phyloP scores from a whole-genome alignment of 2,797 vertebrate genomes.

The Manis crassicaudata region DNA sequence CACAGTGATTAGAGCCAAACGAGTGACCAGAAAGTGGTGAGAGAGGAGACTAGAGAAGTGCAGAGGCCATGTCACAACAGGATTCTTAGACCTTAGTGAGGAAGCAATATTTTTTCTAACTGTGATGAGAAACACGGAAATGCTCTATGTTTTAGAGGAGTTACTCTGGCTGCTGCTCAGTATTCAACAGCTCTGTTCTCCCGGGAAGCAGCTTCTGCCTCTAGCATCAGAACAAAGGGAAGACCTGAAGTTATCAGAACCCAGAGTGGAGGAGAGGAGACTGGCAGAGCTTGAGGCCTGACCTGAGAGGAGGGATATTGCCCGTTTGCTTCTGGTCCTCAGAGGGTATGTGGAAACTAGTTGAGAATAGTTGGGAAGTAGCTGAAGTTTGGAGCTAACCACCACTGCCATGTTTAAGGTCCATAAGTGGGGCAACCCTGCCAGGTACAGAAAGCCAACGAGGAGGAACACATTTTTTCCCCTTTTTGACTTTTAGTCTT shows the following conservation, averaged over 20 bases:
- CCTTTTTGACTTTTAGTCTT: neutral
- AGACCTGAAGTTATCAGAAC: neutral
- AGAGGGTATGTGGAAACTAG: neutral
- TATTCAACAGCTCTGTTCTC: neutral
- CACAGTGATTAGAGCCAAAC: neutral
- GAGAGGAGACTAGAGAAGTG: neutral
- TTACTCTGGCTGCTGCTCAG: neutral
- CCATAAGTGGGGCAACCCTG: neutral
- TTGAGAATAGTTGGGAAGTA: neutral
- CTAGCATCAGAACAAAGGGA: neutral
- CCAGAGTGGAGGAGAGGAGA: neutral
- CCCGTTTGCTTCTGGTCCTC: neutral
- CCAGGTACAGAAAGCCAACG: neutral
- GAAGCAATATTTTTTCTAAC: neutral
- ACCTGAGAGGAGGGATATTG: neutral
- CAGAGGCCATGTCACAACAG: neutral
- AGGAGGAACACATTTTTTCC: neutral
- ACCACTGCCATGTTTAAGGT: neutral
- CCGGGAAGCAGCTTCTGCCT: neutral
- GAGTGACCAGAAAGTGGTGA: neutral
- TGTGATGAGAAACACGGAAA: conserved; percentile 7
- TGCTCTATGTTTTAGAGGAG: neutral
- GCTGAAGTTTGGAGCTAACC: neutral
- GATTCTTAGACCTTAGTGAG: neutral
- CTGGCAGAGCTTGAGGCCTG: neutral